Evolutionary conservation across 2,797 vertebrate species (phyloP).

Genomic region (Echiichthys vipera): DNA sequence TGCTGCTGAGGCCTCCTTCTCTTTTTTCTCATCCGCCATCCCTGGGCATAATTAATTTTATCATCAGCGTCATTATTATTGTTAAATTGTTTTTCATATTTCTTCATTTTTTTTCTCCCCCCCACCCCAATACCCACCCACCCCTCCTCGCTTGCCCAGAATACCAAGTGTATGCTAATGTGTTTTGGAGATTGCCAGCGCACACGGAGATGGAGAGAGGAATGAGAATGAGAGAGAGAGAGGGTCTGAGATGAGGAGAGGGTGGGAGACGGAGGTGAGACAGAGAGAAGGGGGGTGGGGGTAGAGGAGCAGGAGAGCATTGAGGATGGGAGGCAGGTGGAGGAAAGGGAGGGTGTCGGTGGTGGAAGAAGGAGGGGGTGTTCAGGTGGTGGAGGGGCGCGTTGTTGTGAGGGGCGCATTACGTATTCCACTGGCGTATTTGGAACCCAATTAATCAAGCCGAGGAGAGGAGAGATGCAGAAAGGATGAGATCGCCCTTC

Average conservation of each 20-base stretch:
- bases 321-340: slow-evolving; percentile 78
- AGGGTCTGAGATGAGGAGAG: slow-evolving; percentile 80
- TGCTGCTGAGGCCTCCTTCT: slow-evolving; percentile 80
- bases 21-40: slow-evolving; percentile 76
- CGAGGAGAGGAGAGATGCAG: slow-evolving; percentile 95
- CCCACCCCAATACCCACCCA: slow-evolving; percentile 35
- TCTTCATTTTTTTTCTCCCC: slow-evolving; percentile 66
- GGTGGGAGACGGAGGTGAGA: slow-evolving; percentile 80
- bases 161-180: slow-evolving; percentile 99
- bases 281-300: slow-evolving; percentile 64
- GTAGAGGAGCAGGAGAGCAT: slow-evolving; percentile 71
- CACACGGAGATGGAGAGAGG: slow-evolving; percentile 80
- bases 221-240: slow-evolving; percentile 82
- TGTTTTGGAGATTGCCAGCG: slow-evolving; percentile 82
- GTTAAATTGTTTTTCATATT: slow-evolving; percentile 89
- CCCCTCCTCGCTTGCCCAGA: slow-evolving; percentile 86
- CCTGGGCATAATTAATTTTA: slow-evolving; percentile 88
- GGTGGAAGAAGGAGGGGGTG: slow-evolving; percentile 52
- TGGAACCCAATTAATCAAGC: slow-evolving; percentile 99
- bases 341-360: slow-evolving; percentile 69
- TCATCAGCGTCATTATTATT: slow-evolving; percentile 89
- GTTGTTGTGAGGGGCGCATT: slow-evolving; percentile 85
- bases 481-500: slow-evolving; percentile 99
- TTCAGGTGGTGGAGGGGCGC: slow-evolving; percentile 40
- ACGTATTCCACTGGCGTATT: slow-evolving; percentile 92